A percentile compares a stretch with the other conserved stretches of the same genome.
These are phyloP conservation scores for Meloe dianella DNA, from an alignment of 2,888 invertebrate genomes.

Conservation along the genomic window DNA sequence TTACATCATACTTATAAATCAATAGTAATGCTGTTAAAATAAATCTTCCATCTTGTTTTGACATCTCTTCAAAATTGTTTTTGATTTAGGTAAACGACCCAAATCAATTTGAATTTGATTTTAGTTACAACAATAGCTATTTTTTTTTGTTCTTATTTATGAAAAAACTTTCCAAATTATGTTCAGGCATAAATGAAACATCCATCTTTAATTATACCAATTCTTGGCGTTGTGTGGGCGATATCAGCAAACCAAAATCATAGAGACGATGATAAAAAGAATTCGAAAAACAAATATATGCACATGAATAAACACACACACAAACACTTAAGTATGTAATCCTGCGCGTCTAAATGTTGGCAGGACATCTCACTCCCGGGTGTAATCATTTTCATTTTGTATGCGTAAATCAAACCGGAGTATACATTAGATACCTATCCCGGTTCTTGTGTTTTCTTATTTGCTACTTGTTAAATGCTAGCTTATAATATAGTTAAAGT, in stretches of 20 bases:
- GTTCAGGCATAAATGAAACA: neutral
- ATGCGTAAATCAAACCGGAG: constrained; percentile 40
- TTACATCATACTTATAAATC: constrained; percentile 21
- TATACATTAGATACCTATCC: constrained; percentile 34
- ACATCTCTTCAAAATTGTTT: constrained; percentile 9
- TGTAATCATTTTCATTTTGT: constrained; percentile 27
- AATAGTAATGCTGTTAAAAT: constrained; percentile 7
- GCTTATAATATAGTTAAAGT: neutral
- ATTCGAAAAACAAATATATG: neutral
- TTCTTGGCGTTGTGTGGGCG: constrained; percentile 8
- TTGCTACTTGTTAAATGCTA: neutral
- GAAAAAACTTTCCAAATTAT: neutral
- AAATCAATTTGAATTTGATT: constrained; percentile 20
- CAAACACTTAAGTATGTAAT: neutral
- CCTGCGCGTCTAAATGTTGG: constrained; percentile 8
- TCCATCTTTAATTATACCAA: constrained; percentile 6
- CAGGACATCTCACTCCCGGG: constrained; percentile 13
- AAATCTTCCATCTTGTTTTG: constrained; percentile 15
- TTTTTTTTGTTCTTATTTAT: neutral
- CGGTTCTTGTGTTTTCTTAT: constrained; percentile 13
- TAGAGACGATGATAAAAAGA: neutral
- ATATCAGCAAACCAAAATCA: constrained; percentile 3
- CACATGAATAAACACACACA: neutral
- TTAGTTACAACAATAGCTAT: neutral
- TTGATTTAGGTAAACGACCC: constrained; percentile 21